Base-by-base conservation (phyloP, 2,797 vertebrate species). In the Ctenopoma kingsleyae region DNA sequence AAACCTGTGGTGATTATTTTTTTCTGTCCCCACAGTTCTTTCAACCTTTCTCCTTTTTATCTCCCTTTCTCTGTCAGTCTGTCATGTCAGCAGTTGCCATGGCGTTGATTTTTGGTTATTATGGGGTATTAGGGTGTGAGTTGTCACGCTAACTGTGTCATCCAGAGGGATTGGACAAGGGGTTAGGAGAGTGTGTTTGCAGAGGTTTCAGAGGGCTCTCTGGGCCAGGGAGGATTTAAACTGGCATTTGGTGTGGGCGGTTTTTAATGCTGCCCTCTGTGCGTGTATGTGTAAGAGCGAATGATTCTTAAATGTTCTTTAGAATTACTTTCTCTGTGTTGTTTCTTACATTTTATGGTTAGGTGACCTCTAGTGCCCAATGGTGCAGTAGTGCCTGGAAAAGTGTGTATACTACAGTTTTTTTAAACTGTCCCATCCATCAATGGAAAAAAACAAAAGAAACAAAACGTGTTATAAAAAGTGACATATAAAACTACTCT, bases 31-130 rank as follows among this genome's bases (percentile, higher is more conserved):
- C 20, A 6, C 57, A 27, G 58, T 69, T 76, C 74, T 58, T 82
- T 71, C 65, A 79, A 64, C 81, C 69, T 69, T 67, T 73, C 50
- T 68, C 20, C 35, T 47, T 62, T 72, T 76, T 68, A 80, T 80
- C 67, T 43, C 71, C 19, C 43, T 13, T 8, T 49, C 41, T 11
- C 32, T 64, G 70, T 80, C 79, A 35, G 68, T 67, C 69, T 70
- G 78, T 84, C 74, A 68, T 71, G 73, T 84, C 84, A 82, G 89
- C 84, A 58, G 78, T 85, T 81, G 67, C 74, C 81, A 57, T 75
- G 76, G 55, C 25, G 50, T 64, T 81, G 75, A 74, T 86, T 80
- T 63, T 56, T 71, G 81, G 79, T 84, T 88, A 88, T 89, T 83
- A 85, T 63, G 59, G 73, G 76, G 84, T 85, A 65, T 89, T 84